phyloP scores from a whole-genome alignment of 2,888 invertebrate genomes.

The Plagodis pulveraria region DNA sequence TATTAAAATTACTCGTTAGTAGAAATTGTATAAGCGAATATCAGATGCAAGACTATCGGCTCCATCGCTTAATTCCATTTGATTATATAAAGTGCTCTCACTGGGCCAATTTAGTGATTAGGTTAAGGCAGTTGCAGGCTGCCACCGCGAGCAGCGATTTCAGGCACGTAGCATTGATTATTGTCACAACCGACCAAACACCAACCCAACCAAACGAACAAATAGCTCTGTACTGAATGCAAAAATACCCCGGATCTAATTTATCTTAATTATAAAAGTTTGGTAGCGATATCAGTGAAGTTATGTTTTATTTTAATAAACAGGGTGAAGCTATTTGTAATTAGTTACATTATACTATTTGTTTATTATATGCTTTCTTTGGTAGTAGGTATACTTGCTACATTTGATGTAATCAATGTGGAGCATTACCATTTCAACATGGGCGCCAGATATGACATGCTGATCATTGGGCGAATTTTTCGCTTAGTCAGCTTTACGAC shows the following conservation, averaged over 20 bases:
- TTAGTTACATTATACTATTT: too few species aligned
- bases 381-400: too few species aligned
- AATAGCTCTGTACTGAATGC: constrained; percentile 35
- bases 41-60: constrained; percentile 14
- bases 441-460: too few species aligned
- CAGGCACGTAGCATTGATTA: constrained; percentile 49
- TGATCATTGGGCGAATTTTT: too few species aligned
- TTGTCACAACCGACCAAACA: constrained; percentile 41
- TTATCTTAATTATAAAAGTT: neutral
- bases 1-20: too few species aligned
- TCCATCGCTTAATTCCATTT: constrained; percentile 51
- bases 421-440: too few species aligned
- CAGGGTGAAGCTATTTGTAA: too few species aligned
- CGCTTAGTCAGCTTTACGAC: too few species aligned
- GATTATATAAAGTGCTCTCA: constrained; percentile 60
- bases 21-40: constrained; percentile 13
- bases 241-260: constrained; percentile 22
- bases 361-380: too few species aligned
- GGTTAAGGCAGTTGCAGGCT: constrained; percentile 65
- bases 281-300: too few species aligned
- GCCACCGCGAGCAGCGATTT: constrained; percentile 46
- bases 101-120: constrained; percentile 68
- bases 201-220: constrained; percentile 36
- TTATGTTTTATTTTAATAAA: too few species aligned
- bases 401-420: too few species aligned